Evolutionary conservation across 2,797 vertebrate genomes (phyloP), one percentile per base, ranked within the genome.

Genomic region (Enteromius mattozi): DNA sequence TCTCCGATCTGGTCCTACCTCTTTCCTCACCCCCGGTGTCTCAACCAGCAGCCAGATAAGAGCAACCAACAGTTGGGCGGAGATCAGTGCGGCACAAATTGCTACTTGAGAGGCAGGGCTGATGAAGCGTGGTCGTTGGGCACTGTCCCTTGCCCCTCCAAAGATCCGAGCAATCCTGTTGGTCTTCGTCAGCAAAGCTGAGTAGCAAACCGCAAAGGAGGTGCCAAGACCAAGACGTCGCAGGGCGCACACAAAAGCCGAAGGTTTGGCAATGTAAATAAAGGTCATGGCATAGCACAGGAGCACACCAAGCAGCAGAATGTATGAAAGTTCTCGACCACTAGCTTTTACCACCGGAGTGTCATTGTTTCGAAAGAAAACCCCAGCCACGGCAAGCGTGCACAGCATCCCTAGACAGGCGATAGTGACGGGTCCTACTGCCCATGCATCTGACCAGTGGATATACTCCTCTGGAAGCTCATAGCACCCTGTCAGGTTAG

Each of bases 271-370:
- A 0, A 99, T 97, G 93, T 99, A 98, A 91, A 99, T 93, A 90
- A 99, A 99, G 40, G 98, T 99, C 97, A 99, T 99, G 92, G 95
- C 95, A 49, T 99, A 99, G 92, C 98, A 99, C 94, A 99, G 96
- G 85, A 99, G 95, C 51, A 99, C 98, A 0, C 98, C 98, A 0
- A 97, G 93, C 85, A 99, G 93, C 65, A 99, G 96, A 87, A 99
- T 99, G 90, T 99, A 99, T 86, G 97, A 98, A n/a, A 99, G 96
- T 92, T 99, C 98, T 3, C 98, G 96, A 1, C 98, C 98, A 0
- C 97, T 99, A 59, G 98, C 98, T 91, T 99, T 99, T 84, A 99
- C 98, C 1, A 99, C 97, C 0, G 98, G 98, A 0, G 98, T 99
- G 88, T 97, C 94, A 0, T 99, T 98, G 93, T 99, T 94, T 88